Base-by-base conservation (phyloP, 2,888 invertebrate genomes). In the Himalopsyche kuldschensis region DNA sequence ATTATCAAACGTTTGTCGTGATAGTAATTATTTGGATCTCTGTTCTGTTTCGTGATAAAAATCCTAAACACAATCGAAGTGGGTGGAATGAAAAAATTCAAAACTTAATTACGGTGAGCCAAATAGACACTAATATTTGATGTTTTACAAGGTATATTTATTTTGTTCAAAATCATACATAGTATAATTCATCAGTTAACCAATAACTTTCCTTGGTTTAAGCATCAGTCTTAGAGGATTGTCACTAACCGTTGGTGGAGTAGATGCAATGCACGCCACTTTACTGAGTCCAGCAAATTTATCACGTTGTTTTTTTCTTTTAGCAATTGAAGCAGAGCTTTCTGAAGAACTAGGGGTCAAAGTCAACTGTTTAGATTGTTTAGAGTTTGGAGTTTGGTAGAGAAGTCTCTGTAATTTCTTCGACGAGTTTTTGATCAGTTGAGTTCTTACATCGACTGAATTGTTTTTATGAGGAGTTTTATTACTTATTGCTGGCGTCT, bases 241-340 rank as follows among this genome's bases (percentile, higher is more conserved):
- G 48, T 82, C 80, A 24, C 69, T 84, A 75, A 78, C 82, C 4
- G 82, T 80, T 27, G 84, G 41, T 8, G 82, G 75, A 27, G 80
- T 55, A 4, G 79, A 48, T 20, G 81, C 17, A 20, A 80, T 75
- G 24, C 84, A 86, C 8, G 84, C 86, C 15, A 80, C 46, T 80
- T 82, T 84, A 48, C 83, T 78, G 15, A 86, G 75, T 20, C 84
- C 86, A 5, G 86, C 86, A 81, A 83, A 86, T 32, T 80, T 86
- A 55, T 86, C 86, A 48, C 82, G 69, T 24, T 86, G 77, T 41
- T 82, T 82, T 75, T 84, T 84, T 75, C 81, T 84, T 75, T 82
- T 85, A 1, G 27, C 41, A 11, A 10, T 20, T 20, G 35, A 47
- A n/a, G 79, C 75, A 32, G 79, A 77, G 41, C 32, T 75, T 82